phyloP scores from a whole-genome alignment of 2,797 vertebrate species.

The Platyrinchus mystaceus region DNA sequence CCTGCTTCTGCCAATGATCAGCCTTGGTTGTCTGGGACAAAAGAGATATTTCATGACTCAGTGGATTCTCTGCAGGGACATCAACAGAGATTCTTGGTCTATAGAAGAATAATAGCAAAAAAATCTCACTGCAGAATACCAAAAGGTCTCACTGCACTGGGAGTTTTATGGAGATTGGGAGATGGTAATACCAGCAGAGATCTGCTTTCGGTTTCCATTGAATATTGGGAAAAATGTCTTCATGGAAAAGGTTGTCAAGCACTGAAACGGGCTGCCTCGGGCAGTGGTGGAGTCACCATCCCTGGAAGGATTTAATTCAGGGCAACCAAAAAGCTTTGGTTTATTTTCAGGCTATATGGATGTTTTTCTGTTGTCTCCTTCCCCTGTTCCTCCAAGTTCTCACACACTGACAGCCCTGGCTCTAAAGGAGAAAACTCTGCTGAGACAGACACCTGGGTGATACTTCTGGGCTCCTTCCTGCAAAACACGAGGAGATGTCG shows the following conservation, averaged over 20 bases:
- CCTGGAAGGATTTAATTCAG: background rate
- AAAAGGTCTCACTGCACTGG: background rate
- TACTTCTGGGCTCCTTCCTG: background rate
- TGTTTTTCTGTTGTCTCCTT: background rate
- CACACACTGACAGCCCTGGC: background rate
- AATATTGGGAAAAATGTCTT: background rate
- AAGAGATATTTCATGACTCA: background rate
- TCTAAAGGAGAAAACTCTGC: background rate
- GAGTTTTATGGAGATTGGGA: background rate
- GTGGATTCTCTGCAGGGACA: background rate
- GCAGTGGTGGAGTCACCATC: background rate
- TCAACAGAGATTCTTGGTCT: background rate
- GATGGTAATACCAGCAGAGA: background rate
- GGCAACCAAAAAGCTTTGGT: background rate
- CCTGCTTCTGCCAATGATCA: background rate
- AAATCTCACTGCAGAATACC: background rate
- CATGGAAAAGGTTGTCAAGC: background rate
- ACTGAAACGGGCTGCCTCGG: background rate
- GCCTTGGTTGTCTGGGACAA: background rate
- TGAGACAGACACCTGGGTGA: background rate
- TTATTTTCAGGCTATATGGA: background rate
- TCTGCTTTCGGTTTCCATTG: background rate
- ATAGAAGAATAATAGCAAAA: background rate
- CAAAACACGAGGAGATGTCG: fast-evolving
- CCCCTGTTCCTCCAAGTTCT: background rate